These are phyloP conservation scores for Porites lutea DNA, from an alignment of 64 coral and sea anemone genomes.

Conservation along the genomic window DNA sequence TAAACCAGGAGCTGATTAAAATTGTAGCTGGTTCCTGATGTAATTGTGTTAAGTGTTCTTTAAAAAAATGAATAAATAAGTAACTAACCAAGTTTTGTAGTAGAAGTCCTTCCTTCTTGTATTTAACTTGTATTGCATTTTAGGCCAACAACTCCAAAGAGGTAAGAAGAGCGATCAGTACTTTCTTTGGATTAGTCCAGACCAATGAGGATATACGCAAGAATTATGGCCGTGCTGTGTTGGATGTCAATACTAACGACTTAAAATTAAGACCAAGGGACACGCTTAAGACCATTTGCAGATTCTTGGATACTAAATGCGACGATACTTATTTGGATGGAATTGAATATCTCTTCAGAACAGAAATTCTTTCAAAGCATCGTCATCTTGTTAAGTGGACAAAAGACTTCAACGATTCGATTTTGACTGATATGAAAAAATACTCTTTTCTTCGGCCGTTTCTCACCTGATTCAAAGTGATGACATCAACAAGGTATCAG, in stretches of 20 bases:
- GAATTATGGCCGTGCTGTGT: constrained; percentile 5
- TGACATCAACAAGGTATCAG: constrained; percentile 30
- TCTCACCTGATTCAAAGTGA: not conserved
- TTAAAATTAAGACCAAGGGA: not conserved
- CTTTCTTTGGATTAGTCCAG: not conserved
- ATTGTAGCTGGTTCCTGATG: too few species aligned
- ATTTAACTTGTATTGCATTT: not conserved
- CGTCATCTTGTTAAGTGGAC: constrained; percentile 1
- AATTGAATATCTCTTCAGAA: not conserved
- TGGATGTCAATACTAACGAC: not conserved
- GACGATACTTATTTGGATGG: not conserved
- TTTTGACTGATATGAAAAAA: not conserved
- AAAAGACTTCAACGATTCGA: not conserved
- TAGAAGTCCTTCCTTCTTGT: not conserved
- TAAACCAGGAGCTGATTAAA: too few species aligned
- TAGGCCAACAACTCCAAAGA: not conserved
- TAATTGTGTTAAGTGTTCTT: too few species aligned
- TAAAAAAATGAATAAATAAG: not conserved
- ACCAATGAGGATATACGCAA: not conserved
- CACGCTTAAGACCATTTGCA: constrained; percentile 2
- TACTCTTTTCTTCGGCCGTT: constrained; percentile 13
- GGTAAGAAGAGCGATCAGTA: not conserved
- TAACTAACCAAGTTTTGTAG: not conserved
- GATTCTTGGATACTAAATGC: not conserved
- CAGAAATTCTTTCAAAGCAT: not conserved